These are phyloP conservation scores for Carassius carassius DNA, from an alignment of 2,113 vertebrate genomes.

Conservation along the genomic window DNA sequence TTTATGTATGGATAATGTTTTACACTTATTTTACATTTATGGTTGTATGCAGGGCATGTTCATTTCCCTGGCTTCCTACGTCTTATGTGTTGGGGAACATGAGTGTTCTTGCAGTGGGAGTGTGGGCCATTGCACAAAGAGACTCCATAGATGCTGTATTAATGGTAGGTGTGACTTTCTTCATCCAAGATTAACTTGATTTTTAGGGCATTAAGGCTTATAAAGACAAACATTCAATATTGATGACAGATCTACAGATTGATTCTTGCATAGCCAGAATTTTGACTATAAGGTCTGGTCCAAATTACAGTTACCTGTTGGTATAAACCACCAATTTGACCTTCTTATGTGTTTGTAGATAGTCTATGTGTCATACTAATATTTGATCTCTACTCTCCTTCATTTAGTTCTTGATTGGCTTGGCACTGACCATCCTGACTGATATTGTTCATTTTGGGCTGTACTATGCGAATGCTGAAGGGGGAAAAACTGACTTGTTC, in stretches of 20 bases:
- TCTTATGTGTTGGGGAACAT: slow-evolving; percentile 86
- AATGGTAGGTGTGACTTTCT: slow-evolving; percentile 80
- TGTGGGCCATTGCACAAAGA: slow-evolving; percentile 91
- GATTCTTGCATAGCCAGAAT: not conserved
- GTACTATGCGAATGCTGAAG: slow-evolving; percentile 63
- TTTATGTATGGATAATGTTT: too few species aligned
- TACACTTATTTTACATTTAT: too few species aligned
- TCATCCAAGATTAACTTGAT: not conserved
- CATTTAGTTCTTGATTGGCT: slow-evolving; percentile 83
- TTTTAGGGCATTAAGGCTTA: not conserved
- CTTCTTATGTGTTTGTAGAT: not conserved
- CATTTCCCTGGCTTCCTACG: slow-evolving; percentile 61
- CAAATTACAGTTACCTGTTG: not conserved
- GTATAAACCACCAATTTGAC: not conserved
- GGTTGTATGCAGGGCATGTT: slow-evolving; percentile 79
- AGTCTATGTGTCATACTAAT: not conserved
- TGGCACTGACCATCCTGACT: slow-evolving; percentile 82
- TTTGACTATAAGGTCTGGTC: not conserved
- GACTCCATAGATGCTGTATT: slow-evolving; percentile 91
- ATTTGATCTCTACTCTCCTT: not conserved
- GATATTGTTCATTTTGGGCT: slow-evolving; percentile 87
- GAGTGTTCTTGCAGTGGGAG: slow-evolving; percentile 84
- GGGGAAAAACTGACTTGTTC: accelerated
- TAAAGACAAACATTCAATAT: not conserved
- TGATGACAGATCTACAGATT: not conserved